These are phyloP conservation scores for Iphiclides podalirius DNA, from an alignment of 2,888 invertebrate genomes.

Conservation along the genomic window DNA sequence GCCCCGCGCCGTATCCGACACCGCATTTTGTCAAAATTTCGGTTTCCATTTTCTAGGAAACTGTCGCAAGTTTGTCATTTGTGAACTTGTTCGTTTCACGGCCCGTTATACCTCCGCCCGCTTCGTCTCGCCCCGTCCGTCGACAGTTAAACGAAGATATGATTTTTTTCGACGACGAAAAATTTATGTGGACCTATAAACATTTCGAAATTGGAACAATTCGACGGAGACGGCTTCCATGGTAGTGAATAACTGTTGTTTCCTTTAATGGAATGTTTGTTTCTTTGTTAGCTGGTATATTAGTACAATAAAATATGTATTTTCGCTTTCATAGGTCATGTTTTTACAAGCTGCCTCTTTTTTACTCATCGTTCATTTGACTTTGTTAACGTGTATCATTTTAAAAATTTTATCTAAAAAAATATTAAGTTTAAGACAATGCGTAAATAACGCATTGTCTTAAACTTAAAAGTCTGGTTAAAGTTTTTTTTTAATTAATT, in stretches of 20 bases:
- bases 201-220: conserved; percentile 70
- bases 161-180: conserved; percentile 41
- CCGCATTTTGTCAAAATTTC: conserved; percentile 77
- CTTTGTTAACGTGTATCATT: too few relatives aligned
- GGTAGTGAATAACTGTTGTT: conserved; percentile 74
- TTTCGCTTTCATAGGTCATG: conserved; percentile 63
- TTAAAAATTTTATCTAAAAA: too few relatives aligned
- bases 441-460: too few relatives aligned
- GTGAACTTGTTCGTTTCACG: conserved; percentile 47
- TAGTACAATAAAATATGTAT: conserved; percentile 44
- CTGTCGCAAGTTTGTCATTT: conserved; percentile 54
- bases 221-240: conserved; percentile 69
- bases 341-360: conserved; percentile 13
- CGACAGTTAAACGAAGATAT: conserved; percentile 54
- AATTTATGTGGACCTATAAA: conserved; percentile 71
- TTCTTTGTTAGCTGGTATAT: conserved; percentile 47
- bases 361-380: conserved; percentile 4
- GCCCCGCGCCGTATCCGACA: conserved; percentile 53
- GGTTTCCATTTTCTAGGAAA: conserved; percentile 72
- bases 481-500: too few relatives aligned
- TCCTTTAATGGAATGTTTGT: conserved; percentile 63
- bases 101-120: conserved; percentile 61
- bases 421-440: too few relatives aligned
- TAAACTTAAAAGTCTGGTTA: too few relatives aligned
- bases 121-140: conserved; percentile 40